Evolutionary conservation across 1,140 invertebrate genomes (phyloP).

Genomic region (Xylocopa sonorina): DNA sequence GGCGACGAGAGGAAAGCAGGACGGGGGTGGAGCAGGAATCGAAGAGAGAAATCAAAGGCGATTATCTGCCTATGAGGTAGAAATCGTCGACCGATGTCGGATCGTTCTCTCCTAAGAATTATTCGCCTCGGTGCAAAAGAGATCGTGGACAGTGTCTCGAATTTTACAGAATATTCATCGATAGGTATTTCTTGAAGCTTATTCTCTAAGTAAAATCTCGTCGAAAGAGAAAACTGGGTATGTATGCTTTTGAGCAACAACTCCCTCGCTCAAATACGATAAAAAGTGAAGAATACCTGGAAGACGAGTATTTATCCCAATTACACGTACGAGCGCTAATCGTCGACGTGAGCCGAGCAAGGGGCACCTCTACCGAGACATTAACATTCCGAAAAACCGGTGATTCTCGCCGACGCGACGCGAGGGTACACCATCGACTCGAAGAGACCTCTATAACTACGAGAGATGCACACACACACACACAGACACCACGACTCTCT

Average conservation of each 20-base stretch:
- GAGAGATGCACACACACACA: constrained; percentile 61
- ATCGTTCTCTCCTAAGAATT: constrained; percentile 70
- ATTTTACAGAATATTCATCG: too few species aligned
- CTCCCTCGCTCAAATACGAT: constrained; percentile 43
- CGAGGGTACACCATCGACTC: constrained; percentile 62
- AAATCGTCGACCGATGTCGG: constrained; percentile 75
- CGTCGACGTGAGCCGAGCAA: constrained; percentile 46
- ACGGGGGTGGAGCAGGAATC: constrained; percentile 71
- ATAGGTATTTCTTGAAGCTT: too few species aligned
- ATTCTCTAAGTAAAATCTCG: too few species aligned
- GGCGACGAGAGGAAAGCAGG: constrained; percentile 56
- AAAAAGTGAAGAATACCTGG: constrained; percentile 47
- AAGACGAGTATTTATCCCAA: constrained; percentile 61
- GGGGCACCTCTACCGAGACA: constrained; percentile 53
- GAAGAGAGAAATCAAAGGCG: constrained; percentile 82
- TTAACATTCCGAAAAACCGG: constrained; percentile 71
- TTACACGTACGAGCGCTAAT: constrained; percentile 66
- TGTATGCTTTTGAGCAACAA: too few species aligned
- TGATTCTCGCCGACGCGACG: constrained; percentile 70
- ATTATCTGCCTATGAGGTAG: constrained; percentile 82
- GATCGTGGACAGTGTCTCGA: too few species aligned
- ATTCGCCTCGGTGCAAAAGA: constrained; percentile 65
- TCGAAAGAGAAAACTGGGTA: too few species aligned
- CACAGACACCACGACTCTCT: too few species aligned
- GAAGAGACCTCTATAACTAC: constrained; percentile 65